phyloP scores from a whole-genome alignment of 1,140 invertebrate species.

The Neodiprion pinetum region DNA sequence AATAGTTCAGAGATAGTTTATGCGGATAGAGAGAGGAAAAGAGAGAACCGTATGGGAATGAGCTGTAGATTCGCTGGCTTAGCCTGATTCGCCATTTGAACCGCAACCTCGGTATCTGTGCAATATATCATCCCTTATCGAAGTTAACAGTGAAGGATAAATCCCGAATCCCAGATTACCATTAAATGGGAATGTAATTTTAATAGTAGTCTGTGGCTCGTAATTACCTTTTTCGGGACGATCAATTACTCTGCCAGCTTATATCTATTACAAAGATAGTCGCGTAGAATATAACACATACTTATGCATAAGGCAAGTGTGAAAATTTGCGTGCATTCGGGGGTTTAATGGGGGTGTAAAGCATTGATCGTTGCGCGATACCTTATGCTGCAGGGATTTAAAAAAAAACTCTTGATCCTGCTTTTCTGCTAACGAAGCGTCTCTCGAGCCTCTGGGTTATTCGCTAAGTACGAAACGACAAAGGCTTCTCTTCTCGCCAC shows the following conservation, averaged over 20 bases:
- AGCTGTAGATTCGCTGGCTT: neutral
- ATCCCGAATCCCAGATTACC: neutral
- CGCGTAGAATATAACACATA: neutral
- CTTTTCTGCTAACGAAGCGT: neutral
- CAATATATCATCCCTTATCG: constrained; percentile 2
- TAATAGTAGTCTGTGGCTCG: neutral
- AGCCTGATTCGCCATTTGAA: neutral
- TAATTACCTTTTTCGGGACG: neutral
- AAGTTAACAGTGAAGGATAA: neutral
- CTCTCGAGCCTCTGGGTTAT: neutral
- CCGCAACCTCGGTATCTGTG: neutral
- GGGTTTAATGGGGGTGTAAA: neutral
- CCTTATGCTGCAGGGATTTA: neutral
- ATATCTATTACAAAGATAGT: neutral
- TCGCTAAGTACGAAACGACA: neutral
- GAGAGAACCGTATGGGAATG: neutral
- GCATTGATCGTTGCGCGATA: neutral
- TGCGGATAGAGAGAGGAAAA: neutral
- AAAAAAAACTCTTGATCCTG: neutral
- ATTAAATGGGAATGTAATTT: neutral
- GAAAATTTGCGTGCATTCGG: neutral
- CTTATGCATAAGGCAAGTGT: too few relatives aligned
- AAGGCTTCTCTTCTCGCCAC: neutral
- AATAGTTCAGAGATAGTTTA: too few relatives aligned
- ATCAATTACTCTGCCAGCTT: neutral